These are phyloP conservation scores for Champsocephalus esox DNA, from an alignment of 2,797 vertebrate species.

Conservation along the genomic window DNA sequence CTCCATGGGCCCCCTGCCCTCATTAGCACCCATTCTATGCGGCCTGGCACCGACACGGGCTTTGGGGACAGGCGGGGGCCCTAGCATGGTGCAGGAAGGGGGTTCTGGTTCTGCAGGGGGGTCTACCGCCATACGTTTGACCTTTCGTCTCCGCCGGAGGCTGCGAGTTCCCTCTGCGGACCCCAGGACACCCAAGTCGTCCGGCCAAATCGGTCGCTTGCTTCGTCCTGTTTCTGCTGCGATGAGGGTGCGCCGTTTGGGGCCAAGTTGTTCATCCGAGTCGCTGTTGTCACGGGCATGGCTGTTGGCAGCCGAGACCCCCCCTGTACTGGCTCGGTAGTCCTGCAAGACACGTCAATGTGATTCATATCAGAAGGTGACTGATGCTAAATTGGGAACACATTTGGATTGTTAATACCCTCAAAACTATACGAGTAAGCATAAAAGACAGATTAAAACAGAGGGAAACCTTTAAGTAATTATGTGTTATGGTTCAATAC, in stretches of 20 bases:
- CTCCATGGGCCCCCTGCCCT: slow-evolving; percentile 81
- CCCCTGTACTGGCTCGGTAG: slow-evolving; percentile 85
- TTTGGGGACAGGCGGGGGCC: slow-evolving; percentile 85
- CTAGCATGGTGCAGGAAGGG: slow-evolving; percentile 82
- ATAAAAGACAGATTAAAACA: no score
- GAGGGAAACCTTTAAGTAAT: background rate
- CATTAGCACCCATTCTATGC: slow-evolving; percentile 73
- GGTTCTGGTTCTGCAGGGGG: slow-evolving; percentile 86
- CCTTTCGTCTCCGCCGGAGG: slow-evolving; percentile 92
- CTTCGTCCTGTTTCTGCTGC: slow-evolving; percentile 86
- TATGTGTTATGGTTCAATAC: background rate
- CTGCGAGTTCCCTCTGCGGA: slow-evolving; percentile 87
- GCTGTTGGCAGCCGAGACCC: slow-evolving; percentile 82
- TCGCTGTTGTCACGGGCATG: slow-evolving; percentile 94
- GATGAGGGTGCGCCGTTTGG: slow-evolving; percentile 90
- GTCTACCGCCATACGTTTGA: slow-evolving; percentile 98
- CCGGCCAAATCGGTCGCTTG: slow-evolving; percentile 93
- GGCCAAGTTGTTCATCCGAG: slow-evolving; percentile 95
- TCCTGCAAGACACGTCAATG: slow-evolving; percentile 81
- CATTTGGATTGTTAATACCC: background rate
- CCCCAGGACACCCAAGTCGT: slow-evolving; percentile 86
- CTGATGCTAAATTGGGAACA: slow-evolving; percentile 33
- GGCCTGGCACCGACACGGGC: slow-evolving; percentile 85
- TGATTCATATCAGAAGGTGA: slow-evolving; percentile 28
- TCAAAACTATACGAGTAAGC: background rate